Evolutionary conservation across 1,140 invertebrate genomes (phyloP).

Genomic region (Periplaneta americana): DNA sequence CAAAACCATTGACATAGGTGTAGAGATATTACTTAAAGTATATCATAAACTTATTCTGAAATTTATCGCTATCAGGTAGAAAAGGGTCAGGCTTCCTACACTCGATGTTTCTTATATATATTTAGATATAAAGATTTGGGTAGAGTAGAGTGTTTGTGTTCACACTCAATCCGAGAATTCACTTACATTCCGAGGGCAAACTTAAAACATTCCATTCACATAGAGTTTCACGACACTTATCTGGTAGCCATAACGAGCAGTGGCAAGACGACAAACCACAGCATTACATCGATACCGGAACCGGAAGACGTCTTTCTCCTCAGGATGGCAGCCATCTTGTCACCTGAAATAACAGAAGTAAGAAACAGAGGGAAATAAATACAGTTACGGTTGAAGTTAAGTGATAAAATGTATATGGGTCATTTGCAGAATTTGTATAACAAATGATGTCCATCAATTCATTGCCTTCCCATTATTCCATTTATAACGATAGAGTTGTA

Average conservation of each 20-base stretch:
- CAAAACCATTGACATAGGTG: no score
- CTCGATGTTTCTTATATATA: not conserved
- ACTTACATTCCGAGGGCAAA: not conserved
- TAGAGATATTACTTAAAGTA: not conserved
- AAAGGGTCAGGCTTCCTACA: not conserved
- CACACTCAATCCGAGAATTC: not conserved
- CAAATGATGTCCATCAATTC: no score
- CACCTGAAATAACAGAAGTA: constrained; percentile 36
- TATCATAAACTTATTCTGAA: not conserved
- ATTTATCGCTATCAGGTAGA: not conserved
- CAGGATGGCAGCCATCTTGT: constrained; percentile 45
- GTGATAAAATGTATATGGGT: no score
- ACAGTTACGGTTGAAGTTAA: not conserved
- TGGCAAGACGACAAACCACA: constrained; percentile 20
- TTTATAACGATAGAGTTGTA: no score
- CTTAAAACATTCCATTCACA: not conserved
- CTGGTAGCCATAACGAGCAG: constrained; percentile 15
- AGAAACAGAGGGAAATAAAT: not conserved
- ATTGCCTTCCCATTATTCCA: no score
- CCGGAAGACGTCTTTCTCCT: constrained; percentile 41
- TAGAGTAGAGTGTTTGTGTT: not conserved
- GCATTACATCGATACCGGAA: constrained; percentile 19
- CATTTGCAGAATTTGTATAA: no score
- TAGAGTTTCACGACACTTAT: constrained; percentile 4
- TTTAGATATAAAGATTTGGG: not conserved